Percentiles rank a stretch among this genome's conserved stretches.
Conservation (phyloP, 2,888 invertebrate species). For the Asteroscopus sphinx region DNA sequence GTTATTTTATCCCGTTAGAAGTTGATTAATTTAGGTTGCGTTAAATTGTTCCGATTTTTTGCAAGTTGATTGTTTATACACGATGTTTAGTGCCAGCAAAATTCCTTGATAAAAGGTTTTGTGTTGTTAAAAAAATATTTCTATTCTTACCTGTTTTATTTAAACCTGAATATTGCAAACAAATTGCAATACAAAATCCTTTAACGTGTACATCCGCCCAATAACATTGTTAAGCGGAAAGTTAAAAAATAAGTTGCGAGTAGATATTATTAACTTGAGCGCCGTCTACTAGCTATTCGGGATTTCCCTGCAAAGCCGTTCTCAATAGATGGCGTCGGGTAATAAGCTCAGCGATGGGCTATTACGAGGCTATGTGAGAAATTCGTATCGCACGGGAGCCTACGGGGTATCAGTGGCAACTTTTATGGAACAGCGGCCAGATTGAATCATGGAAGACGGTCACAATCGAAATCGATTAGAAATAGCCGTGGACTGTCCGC, state of each 20-base stretch:
- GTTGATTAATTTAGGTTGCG: constrained; percentile 49
- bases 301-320: constrained; percentile 88
- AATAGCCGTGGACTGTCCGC: constrained; percentile 72
- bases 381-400: constrained; percentile 79
- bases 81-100: not conserved
- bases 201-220: constrained; percentile 48
- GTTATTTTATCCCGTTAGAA: constrained; percentile 46
- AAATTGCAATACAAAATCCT: constrained; percentile 19
- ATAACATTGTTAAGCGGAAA: constrained; percentile 68
- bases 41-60: constrained; percentile 19
- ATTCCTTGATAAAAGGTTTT: too few species aligned
- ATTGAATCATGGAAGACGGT: constrained; percentile 71
- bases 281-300: constrained; percentile 84
- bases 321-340: constrained; percentile 88
- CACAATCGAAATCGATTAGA: constrained; percentile 83
- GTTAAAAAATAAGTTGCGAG: constrained; percentile 74
- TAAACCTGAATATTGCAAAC: constrained; percentile 1
- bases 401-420: constrained; percentile 76
- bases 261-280: constrained; percentile 80
- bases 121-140: too few species aligned
- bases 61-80: constrained; percentile 2
- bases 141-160: not conserved
- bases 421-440: constrained; percentile 75
- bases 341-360: constrained; percentile 88
- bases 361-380: constrained; percentile 82